Conservation (phyloP, 2,888 invertebrate species). For the Agonopterix subpropinquella region DNA sequence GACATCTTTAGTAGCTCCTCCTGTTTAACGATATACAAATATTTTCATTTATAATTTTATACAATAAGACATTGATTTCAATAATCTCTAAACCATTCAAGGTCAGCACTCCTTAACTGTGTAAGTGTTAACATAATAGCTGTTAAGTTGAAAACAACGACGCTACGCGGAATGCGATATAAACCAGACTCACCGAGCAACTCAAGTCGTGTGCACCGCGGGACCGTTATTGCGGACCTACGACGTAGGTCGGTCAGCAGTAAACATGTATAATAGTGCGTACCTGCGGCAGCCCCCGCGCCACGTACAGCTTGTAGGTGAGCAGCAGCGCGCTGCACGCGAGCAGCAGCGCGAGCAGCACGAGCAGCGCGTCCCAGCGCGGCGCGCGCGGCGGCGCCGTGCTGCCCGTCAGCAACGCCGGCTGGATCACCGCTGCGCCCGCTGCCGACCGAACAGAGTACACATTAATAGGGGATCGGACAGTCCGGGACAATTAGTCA, state of each 20-base stretch:
- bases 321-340: conserved; percentile 36
- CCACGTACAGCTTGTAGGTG: conserved; percentile 30
- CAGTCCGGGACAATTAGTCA: too few species aligned
- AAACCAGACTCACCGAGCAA: too few species aligned
- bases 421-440: conserved; percentile 60
- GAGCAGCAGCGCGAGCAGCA: conserved; percentile 27
- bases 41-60: too few species aligned
- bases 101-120: too few species aligned
- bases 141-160: too few species aligned
- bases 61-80: too few species aligned
- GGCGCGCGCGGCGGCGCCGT: conserved; percentile 17
- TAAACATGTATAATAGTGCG: background rate
- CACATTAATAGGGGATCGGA: too few species aligned
- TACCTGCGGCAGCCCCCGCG: conserved; percentile 29
- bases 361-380: conserved; percentile 22
- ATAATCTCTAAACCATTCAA: too few species aligned
- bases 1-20: conserved; percentile 50
- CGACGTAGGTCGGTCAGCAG: background rate
- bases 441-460: conserved; percentile 2
- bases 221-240: too few species aligned
- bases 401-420: conserved; percentile 50
- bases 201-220: background rate
- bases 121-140: too few species aligned
- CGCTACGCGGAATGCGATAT: too few species aligned
- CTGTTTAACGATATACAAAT: conserved; percentile 14